Evolutionary conservation across 2,888 invertebrate genomes (phyloP).

Genomic region (Eupithecia subumbrata): DNA sequence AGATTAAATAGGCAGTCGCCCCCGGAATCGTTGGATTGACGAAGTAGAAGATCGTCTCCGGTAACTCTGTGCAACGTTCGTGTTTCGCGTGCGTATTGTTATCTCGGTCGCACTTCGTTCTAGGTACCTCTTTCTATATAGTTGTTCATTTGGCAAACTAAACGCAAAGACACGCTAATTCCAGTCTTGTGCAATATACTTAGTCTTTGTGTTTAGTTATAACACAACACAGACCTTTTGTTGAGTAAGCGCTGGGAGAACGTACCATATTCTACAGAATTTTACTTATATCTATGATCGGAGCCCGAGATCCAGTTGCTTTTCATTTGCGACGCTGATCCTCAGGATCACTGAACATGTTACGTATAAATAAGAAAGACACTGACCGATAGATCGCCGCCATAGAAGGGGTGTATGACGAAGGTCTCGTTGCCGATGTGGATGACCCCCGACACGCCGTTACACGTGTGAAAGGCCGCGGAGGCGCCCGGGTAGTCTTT

Average conservation of each 20-base stretch:
- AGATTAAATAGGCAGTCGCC: not conserved
- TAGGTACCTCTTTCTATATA: no score
- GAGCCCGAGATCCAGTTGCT: not conserved
- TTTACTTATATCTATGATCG: not conserved
- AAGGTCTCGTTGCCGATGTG: conserved; percentile 99
- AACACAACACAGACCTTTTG: no score
- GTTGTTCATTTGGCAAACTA: no score
- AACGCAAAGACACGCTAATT: no score
- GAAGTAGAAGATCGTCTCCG: not conserved
- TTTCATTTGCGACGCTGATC: not conserved
- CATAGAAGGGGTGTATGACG: conserved; percentile 98
- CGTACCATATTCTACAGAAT: no score
- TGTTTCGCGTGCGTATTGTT: no score
- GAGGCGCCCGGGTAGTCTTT: conserved; percentile 98
- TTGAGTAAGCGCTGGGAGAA: no score
- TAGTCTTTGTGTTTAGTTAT: no score
- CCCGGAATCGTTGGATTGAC: not conserved
- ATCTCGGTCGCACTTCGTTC: no score
- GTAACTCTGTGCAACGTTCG: not conserved
- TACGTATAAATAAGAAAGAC: conserved; percentile 37
- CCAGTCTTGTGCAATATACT: no score
- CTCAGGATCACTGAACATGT: not conserved
- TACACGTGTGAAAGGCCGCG: conserved; percentile 98
- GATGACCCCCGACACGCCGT: conserved; percentile 98
- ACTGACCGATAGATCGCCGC: conserved; percentile 98